These are phyloP conservation scores for Sclerurus mexicanus DNA, from an alignment of 2,113 vertebrate genomes.

Conservation along the genomic window DNA sequence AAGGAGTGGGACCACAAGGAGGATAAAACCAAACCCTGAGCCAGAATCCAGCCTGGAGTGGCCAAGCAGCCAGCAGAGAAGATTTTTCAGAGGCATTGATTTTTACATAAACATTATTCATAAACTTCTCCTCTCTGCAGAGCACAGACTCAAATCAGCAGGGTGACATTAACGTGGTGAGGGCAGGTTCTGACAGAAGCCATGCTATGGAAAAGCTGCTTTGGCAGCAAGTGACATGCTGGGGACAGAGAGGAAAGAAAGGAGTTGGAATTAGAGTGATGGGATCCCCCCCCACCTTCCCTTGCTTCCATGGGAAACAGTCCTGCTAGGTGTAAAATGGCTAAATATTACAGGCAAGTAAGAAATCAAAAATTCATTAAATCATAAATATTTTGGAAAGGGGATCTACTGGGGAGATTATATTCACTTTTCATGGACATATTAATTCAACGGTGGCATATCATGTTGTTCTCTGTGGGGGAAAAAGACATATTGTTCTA, in stretches of 20 bases:
- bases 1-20: background rate
- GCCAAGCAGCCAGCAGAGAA: background rate
- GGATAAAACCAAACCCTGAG: background rate
- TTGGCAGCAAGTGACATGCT: background rate
- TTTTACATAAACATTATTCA: background rate
- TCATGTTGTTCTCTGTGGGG: constrained; percentile 22
- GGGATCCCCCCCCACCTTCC: background rate
- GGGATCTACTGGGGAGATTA: constrained; percentile 30
- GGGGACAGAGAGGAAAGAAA: background rate
- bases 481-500: constrained; percentile 15
- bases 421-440: constrained; percentile 3
- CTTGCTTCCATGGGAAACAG: background rate
- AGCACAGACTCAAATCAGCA: background rate
- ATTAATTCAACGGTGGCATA: constrained; percentile 47
- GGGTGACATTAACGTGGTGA: background rate
- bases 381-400: constrained; percentile 52
- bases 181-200: background rate
- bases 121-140: background rate
- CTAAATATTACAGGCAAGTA: background rate
- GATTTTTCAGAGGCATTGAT: background rate
- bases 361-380: constrained; percentile 42
- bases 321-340: constrained; percentile 20
- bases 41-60: constrained; percentile 9
- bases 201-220: background rate
- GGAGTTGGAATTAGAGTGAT: background rate